Conservation (phyloP, 2,888 invertebrate genomes). For the Cyrtodaria siliqua region DNA sequence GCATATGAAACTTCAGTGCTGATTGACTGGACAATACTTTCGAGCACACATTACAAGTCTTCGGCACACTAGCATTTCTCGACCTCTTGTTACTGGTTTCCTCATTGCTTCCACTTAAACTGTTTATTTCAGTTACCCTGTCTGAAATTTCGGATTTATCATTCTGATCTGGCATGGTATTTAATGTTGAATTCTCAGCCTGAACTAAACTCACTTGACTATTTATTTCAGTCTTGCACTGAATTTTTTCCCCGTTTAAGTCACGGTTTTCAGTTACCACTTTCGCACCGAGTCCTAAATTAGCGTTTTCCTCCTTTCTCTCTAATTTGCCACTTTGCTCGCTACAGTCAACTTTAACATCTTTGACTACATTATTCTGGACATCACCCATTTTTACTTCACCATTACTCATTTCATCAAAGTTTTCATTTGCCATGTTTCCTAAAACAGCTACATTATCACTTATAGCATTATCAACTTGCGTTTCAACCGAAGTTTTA, state of each 20-base stretch:
- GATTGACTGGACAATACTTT: slow-evolving; percentile 25
- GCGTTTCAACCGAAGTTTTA: slow-evolving; percentile 32
- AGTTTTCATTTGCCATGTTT: slow-evolving; percentile 50
- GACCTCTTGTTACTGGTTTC: too few species aligned
- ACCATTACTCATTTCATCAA: slow-evolving; percentile 26
- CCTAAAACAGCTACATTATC: slow-evolving; percentile 22
- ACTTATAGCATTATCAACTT: slow-evolving; percentile 18
- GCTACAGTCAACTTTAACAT: slow-evolving; percentile 2
- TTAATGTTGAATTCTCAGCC: too few species aligned
- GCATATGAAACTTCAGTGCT: slow-evolving; percentile 18
- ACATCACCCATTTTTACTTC: slow-evolving; percentile 27
- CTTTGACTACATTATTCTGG: slow-evolving; percentile 20
- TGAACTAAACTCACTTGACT: too few species aligned
- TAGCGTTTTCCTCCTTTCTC: too few species aligned
- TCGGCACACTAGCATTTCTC: neutral
- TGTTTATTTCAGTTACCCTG: too few species aligned
- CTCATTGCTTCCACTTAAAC: too few species aligned
- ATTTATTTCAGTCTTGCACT: too few species aligned
- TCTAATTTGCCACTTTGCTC: neutral
- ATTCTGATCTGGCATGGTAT: too few species aligned
- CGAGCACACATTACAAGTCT: slow-evolving; percentile 11
- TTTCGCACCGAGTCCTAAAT: too few species aligned
- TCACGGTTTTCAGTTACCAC: too few species aligned
- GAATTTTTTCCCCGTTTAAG: too few species aligned
- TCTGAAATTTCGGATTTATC: too few species aligned